A percentile compares a stretch with the other conserved stretches of the same genome.
phyloP scores from a whole-genome alignment of 2,113 vertebrate species.

The Neotragus moschatus region DNA sequence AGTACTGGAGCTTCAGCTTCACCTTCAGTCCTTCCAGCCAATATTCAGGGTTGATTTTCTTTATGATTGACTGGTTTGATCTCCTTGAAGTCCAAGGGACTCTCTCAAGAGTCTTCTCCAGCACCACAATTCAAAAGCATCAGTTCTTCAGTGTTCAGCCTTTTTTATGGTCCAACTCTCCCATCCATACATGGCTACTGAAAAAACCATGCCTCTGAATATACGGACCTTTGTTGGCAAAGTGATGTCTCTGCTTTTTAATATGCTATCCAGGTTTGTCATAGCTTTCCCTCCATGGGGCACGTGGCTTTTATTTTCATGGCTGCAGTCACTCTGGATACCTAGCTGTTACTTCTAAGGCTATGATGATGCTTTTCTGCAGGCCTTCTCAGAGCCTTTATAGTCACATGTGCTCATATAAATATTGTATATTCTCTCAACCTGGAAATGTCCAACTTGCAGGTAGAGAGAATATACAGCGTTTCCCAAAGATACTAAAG shows the following conservation, averaged over 20 bases:
- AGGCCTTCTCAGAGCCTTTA: conserved; percentile 18
- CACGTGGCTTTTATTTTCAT: not conserved
- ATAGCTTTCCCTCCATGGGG: not conserved
- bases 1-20: not conserved
- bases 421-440: not conserved
- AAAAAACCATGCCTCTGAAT: not conserved
- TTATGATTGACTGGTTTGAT: not conserved
- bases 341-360: not conserved
- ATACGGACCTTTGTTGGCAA: not conserved
- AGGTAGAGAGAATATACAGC: not conserved
- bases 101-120: not conserved
- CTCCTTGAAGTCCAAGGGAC: not conserved
- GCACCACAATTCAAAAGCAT: not conserved
- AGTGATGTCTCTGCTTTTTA: not conserved
- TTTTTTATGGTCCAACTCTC: not conserved
- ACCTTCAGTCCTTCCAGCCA: not conserved
- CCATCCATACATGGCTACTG: not conserved
- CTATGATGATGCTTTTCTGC: not conserved
- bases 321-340: not conserved
- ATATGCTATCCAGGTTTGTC: not conserved
- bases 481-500: not conserved
- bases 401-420: not conserved
- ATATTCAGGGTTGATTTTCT: not conserved
- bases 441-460: not conserved
- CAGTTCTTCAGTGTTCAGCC: not conserved